A percentile compares a stretch with the other conserved stretches of the same genome.
Conservation (phyloP, 2,888 invertebrate species). For the Andrena dorsata region DNA sequence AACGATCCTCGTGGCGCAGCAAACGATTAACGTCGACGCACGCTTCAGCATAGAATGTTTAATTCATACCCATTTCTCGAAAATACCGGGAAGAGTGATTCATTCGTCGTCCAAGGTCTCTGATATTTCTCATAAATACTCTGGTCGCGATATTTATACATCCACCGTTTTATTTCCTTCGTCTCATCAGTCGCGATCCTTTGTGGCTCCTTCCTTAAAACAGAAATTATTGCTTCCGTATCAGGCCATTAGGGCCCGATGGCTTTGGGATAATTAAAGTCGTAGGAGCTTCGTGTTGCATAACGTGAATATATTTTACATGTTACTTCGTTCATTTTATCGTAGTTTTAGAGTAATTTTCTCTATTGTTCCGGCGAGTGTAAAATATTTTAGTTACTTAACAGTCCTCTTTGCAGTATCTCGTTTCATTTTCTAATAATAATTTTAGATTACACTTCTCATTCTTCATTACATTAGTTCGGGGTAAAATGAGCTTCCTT, state of each 20-base stretch:
- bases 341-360: too few relatives aligned
- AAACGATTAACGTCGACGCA: conserved; percentile 45
- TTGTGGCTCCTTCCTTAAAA: not conserved
- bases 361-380: too few relatives aligned
- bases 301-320: too few relatives aligned
- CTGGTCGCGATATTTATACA: conserved; percentile 40
- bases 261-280: too few relatives aligned
- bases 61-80: conserved; percentile 65
- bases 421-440: too few relatives aligned
- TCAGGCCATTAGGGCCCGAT: too few relatives aligned
- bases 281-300: too few relatives aligned
- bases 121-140: conserved; percentile 52
- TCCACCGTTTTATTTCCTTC: conserved; percentile 22
- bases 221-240: not conserved
- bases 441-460: not conserved
- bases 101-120: conserved; percentile 42
- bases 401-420: too few relatives aligned
- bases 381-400: too few relatives aligned
- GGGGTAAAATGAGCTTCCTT: too few relatives aligned
- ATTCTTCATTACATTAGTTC: not conserved
- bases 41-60: conserved; percentile 54
- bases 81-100: conserved; percentile 55
- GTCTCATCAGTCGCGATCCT: not conserved
- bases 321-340: too few relatives aligned
- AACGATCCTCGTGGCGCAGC: conserved; percentile 17